Conservation (phyloP, 2,113 vertebrate species). For the Neolamprologus brichardi region DNA sequence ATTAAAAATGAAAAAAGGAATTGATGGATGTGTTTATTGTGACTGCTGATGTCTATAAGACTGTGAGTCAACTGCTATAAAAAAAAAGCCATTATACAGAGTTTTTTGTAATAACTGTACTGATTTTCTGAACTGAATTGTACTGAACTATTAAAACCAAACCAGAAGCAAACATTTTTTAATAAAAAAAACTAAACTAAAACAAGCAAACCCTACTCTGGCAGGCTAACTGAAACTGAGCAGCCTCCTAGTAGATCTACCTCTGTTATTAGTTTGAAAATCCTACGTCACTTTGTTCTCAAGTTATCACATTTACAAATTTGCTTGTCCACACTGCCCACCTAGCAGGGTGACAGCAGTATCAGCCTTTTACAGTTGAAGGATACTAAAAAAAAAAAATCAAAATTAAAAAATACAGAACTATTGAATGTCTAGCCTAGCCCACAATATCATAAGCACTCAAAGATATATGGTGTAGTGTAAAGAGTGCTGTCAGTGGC, state of each 20-base stretch:
- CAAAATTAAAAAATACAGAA: accelerated
- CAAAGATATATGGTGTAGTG: background rate
- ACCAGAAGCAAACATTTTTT: background rate
- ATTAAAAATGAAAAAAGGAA: accelerated
- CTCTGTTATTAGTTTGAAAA: background rate
- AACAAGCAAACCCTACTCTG: background rate
- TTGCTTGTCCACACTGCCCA: background rate
- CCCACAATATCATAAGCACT: background rate
- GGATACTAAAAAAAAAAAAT: background rate
- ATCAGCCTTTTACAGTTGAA: background rate
- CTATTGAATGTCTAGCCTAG: background rate
- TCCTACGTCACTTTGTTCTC: background rate
- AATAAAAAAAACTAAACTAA: background rate
- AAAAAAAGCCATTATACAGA: background rate
- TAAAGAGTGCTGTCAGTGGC: background rate
- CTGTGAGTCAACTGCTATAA: background rate
- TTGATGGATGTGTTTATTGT: background rate
- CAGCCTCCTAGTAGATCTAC: background rate
- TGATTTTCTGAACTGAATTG: background rate
- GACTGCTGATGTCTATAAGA: background rate
- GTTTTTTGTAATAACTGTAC: background rate
- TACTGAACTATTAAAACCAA: background rate
- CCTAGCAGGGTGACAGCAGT: background rate
- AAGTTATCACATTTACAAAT: background rate
- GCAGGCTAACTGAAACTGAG: background rate